Base-by-base conservation (phyloP, 2,113 vertebrate species). In the Sceloporus tristichus region DNA sequence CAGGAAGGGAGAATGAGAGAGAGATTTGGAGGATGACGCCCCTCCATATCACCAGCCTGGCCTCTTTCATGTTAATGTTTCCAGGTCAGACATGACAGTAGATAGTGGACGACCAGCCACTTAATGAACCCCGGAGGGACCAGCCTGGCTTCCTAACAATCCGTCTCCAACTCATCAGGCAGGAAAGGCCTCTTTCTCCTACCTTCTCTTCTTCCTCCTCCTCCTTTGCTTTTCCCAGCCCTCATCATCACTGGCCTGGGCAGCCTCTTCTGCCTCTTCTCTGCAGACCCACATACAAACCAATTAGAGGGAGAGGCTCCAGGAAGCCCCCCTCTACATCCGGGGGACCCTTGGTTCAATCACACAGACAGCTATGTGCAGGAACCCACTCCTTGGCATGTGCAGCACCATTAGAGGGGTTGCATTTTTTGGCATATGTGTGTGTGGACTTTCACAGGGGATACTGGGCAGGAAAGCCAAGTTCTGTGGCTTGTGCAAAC, bases 101-200 rank as follows among this genome's bases (percentile, higher is more conserved):
- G 89, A 87, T 91, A 89, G 96, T 91, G 94, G 91, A 96, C 95
- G 96, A 92, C 96, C 96, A 96, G 96, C 94, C 97, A 91, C 94
- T 97, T 97, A 97, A 98, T 97, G 97, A 98, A 96, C 91, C 97
- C 97, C 97, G 96, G 94, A 86, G 97, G 97, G 97, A 97, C 93
- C 89, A 91, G 88, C 90, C 95, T 92, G 91, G 65, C 94, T 94
- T 96, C 89, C 97, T 97, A 94, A 93, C 95, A 90, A 90, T 96
- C 96, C 93, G 95, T 96, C 93, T 97, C 92, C 94, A 92, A 94
- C 94, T 93, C 94, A 89, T 95, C 96, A 97, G 96, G 95, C 95
- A 92, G 89, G 18, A 93, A 71, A 75, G 18, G 59, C 18, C 59
- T 18, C 59, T 14, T 62, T 4, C 59, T 2, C 59, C 59, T 89